Evolutionary conservation across 2,113 vertebrate species (phyloP).

Genomic region (Myrmecophaga tridactyla): DNA sequence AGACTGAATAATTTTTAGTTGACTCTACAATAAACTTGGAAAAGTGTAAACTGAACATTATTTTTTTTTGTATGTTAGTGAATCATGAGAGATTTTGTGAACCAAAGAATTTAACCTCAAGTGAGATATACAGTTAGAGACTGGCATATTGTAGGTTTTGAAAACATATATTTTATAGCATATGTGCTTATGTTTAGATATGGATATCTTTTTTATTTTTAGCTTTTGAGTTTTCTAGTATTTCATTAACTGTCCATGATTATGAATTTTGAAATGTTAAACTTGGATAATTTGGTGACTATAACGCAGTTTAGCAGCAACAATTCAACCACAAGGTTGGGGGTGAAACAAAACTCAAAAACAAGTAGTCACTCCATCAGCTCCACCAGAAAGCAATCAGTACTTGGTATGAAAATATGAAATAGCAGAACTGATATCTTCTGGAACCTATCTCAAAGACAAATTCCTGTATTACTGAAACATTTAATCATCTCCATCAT

Average conservation of each 20-base stretch:
- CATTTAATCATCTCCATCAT: neutral
- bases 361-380: neutral
- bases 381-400: neutral
- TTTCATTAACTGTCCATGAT: neutral
- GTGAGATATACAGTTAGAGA: neutral
- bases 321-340: neutral
- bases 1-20: constrained; percentile 37
- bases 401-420: neutral
- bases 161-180: neutral
- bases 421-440: neutral
- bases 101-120: neutral
- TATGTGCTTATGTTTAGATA: neutral
- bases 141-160: neutral
- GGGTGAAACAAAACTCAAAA: neutral
- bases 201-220: neutral
- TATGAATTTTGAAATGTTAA: neutral
- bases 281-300: neutral
- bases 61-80: neutral
- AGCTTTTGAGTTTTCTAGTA: neutral
- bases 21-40: neutral
- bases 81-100: neutral
- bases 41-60: neutral
- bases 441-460: neutral
- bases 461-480: neutral
- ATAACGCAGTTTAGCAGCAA: neutral